Evolutionary conservation across 2,113 vertebrate species (phyloP), one percentile per base, ranked within the genome.

Genomic region (Piprites chloris): DNA sequence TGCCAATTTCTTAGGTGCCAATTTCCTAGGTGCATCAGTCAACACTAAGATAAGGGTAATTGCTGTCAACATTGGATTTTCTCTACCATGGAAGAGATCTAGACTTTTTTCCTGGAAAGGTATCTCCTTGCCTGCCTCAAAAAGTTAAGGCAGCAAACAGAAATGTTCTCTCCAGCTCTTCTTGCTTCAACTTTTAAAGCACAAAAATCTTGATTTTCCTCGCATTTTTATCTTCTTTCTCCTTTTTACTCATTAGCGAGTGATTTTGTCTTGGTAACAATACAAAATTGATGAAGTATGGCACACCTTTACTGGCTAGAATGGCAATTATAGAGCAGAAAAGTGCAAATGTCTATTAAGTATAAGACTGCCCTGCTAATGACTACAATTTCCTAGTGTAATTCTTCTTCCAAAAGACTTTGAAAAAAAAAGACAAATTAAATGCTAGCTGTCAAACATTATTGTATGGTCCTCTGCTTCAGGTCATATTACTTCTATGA

Each of bases 381-480:
- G 55, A 92, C 72, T 90, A 24, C 37, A 67, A 81, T 90, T 84
- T 93, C 68, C 72, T 92, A 35, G 24, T 58, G 42, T 86, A 96
- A 81, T 84, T 89, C 62, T 83, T 95, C 49, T 89, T 92, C n/a
- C 67, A 84, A 44, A 77, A 93, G 35, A 12, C 35, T 90, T 90
- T 81, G 39, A 37, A 5, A 19, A 49, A 85, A 71, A 85, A 83
- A 44, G 32, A 27, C 9, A 74, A 84, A 93, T 93, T 74, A 90
- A 93, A 81, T 67, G 14, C 30, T 78, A 35, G 5, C 39, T 89
- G 72, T 92, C 90, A 86, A 86, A 67, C 0, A 3, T 56, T 77
- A 39, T 72, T 96, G 93, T 68, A 86, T 78, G 68, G 84, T 81
- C 22, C 24, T 71, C n/a, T 63, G 27, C 47, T 86, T 90, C 56